phyloP scores from a whole-genome alignment of 2,797 vertebrate species.

The Poeciliopsis paucimaculata region DNA sequence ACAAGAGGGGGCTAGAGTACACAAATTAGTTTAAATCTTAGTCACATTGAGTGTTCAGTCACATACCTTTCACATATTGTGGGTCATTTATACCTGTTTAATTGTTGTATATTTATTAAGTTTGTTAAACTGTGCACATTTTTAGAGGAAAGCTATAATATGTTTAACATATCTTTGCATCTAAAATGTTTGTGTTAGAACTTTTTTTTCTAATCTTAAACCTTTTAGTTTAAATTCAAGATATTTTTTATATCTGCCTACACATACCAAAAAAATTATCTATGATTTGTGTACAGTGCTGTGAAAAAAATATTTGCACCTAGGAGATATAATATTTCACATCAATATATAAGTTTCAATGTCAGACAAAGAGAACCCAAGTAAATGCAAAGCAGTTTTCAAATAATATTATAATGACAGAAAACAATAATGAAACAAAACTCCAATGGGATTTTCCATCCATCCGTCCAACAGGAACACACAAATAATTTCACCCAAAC shows the following conservation, averaged over 20 bases:
- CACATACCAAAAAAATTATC: neutral
- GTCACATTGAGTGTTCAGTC: neutral
- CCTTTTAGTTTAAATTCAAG: neutral
- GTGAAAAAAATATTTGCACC: neutral
- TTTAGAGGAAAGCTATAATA: neutral
- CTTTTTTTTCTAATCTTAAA: neutral
- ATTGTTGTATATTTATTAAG: neutral
- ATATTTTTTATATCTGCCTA: neutral
- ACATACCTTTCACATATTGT: neutral
- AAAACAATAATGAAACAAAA: neutral
- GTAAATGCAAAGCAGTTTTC: neutral
- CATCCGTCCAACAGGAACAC: no score
- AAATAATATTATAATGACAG: neutral
- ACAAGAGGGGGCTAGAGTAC: conserved; percentile 64
- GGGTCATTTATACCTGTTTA: neutral
- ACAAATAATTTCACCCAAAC: no score
- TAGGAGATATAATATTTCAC: neutral
- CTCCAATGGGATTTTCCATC: neutral
- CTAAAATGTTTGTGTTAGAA: neutral
- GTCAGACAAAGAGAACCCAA: neutral
- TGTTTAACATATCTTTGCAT: neutral
- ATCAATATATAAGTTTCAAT: neutral
- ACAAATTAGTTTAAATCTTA: conserved; percentile 12
- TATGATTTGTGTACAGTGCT: neutral
- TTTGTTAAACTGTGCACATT: neutral